Conservation (phyloP, 2,888 invertebrate genomes). For the Ichneumon xanthorius region DNA sequence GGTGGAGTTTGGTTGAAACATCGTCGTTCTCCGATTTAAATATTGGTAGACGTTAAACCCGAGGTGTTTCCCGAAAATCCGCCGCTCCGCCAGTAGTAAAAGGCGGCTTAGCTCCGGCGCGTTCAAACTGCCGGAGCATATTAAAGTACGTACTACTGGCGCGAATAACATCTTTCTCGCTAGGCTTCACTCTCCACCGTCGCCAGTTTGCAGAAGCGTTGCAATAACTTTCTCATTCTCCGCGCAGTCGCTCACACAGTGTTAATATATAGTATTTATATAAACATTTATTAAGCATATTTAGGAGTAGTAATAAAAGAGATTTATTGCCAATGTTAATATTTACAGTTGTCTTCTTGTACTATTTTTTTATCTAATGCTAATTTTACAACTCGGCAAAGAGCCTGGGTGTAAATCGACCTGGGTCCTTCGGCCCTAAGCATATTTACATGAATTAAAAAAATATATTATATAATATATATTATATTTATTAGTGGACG, state of each 20-base stretch:
- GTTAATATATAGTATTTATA: too few species aligned
- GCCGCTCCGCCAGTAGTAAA: constrained; percentile 16
- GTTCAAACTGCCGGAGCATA: constrained; percentile 56
- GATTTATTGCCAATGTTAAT: too few species aligned
- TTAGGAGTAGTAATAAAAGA: too few species aligned
- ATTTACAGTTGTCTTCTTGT: too few species aligned
- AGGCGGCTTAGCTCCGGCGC: constrained; percentile 32
- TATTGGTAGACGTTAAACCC: constrained; percentile 32
- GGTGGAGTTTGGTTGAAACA: constrained; percentile 3
- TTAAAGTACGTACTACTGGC: constrained; percentile 58
- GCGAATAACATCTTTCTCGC: constrained; percentile 45
- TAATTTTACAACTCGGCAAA: too few species aligned
- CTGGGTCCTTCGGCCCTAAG: too few species aligned
- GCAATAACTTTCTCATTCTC: constrained; percentile 34
- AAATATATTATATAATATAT: too few species aligned
- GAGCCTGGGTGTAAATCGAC: too few species aligned
- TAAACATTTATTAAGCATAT: too few species aligned
- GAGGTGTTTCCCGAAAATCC: constrained; percentile 30
- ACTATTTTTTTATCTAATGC: too few species aligned
- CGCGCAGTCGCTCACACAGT: background rate
- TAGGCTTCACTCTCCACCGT: constrained; percentile 11
- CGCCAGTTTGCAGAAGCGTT: constrained; percentile 8
- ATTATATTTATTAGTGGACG: too few species aligned
- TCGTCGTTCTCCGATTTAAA: constrained; percentile 34
- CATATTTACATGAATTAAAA: too few species aligned